Base-by-base conservation (phyloP, 2,797 vertebrate species). In the Mormyrops boulengeri region DNA sequence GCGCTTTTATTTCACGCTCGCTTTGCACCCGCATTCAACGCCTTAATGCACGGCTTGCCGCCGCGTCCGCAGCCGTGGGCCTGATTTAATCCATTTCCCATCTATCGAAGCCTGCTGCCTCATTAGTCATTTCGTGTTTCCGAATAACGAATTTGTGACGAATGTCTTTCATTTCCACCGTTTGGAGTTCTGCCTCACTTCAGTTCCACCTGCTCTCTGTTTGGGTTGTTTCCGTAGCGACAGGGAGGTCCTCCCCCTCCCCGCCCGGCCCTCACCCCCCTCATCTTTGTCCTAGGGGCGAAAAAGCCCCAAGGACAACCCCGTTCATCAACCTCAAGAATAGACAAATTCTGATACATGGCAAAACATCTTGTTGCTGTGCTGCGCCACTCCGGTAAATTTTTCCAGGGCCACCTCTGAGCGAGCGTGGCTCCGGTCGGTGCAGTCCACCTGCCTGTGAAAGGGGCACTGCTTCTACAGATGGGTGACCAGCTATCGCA, bases 311-410 rank as follows among this genome's bases (percentile, higher is more conserved):
- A 8, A 17, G 34, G 4, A 38, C 11, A 38, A 47, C 34, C 69
- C 5, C 5, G 5, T 30, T 30, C 62, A 77, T 62, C 38, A 53
- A n/a, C 14, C 52, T 30, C 90, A 92, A 90, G 90, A 88, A 89
- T 82, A 85, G 88, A 93, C 93, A 93, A 94, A 94, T 93, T 90
- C 90, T 90, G 87, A 89, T 89, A 93, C 92, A 91, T 93, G 91
- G 90, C 85, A 77, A 89, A 90, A 90, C 92, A 93, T 91, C 90
- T 88, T 57, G 89, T 14, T 92, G 88, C 90, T 90, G 89, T 91
- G 77, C 91, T 89, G 89, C 89, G 91, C 91, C 89, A 17, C n/a
- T 30, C 88, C 7, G 7, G 8, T 26, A 57, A 41, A 34, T 77
- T 11, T 38, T 47, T 12, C 17, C 34, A 34, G 11, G 19, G 38